These are phyloP conservation scores for Cryptotis parvus DNA, from an alignment of 2,113 vertebrate genomes.

Conservation along the genomic window DNA sequence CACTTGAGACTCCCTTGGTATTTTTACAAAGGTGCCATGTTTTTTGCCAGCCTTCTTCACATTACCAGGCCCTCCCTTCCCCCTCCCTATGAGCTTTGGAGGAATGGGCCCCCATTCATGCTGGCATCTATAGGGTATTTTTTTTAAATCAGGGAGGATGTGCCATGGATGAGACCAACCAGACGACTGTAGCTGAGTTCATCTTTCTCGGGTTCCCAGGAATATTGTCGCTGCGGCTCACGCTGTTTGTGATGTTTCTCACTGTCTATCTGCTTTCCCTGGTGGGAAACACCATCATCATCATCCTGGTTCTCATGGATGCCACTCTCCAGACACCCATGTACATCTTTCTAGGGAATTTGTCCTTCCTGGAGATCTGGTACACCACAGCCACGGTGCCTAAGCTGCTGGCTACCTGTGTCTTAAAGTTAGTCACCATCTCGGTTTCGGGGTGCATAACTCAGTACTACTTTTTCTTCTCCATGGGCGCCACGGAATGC, in stretches of 20 bases:
- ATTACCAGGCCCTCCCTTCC: no score
- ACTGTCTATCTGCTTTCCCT: slow-evolving; percentile 65
- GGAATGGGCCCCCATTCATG: no score
- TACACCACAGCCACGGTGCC: slow-evolving; percentile 51
- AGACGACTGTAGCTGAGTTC: slow-evolving; percentile 59
- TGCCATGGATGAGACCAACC: slow-evolving; percentile 57
- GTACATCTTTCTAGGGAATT: slow-evolving; percentile 63
- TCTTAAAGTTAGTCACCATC: slow-evolving; percentile 31
- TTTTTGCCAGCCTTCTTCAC: no score
- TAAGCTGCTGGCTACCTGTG: slow-evolving; percentile 59
- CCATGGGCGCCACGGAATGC: slow-evolving; percentile 62
- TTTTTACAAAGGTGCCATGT: no score
- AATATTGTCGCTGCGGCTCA: not conserved
- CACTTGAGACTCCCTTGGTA: no score
- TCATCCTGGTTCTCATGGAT: slow-evolving; percentile 58
- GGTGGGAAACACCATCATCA: slow-evolving; percentile 59
- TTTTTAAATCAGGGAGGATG: not conserved
- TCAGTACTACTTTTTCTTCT: slow-evolving; percentile 74
- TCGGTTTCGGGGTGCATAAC: slow-evolving; percentile 15
- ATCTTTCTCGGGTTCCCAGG: slow-evolving; percentile 67
- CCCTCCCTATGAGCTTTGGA: no score
- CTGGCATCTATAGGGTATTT: not conserved
- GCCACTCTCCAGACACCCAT: slow-evolving; percentile 60
- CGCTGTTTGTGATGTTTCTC: slow-evolving; percentile 44
- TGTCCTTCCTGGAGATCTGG: slow-evolving; percentile 71